Evolutionary conservation across 2,797 vertebrate genomes (phyloP).

Genomic region (Antennarius maculatus): DNA sequence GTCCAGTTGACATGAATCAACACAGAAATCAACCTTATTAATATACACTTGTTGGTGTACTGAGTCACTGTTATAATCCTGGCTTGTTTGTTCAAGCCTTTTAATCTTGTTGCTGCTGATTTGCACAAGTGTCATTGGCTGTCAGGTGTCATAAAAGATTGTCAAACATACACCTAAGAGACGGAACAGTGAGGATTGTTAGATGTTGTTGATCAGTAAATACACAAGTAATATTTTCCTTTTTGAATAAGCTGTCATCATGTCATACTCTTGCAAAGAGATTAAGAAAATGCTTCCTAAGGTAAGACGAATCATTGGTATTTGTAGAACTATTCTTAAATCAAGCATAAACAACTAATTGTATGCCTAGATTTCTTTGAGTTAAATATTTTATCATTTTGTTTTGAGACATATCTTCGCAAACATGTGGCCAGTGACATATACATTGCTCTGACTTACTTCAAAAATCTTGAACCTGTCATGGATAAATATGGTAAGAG

Average conservation of each 20-base stretch:
- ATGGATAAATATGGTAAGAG: slow-evolving; percentile 88
- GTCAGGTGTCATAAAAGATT: slow-evolving; percentile 43
- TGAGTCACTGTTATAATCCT: neutral
- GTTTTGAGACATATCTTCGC: slow-evolving; percentile 79
- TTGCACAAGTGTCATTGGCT: slow-evolving; percentile 44
- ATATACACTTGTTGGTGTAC: neutral
- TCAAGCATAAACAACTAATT: neutral
- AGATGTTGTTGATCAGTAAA: neutral
- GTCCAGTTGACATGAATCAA: neutral
- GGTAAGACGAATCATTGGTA: slow-evolving; percentile 57
- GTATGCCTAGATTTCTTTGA: neutral
- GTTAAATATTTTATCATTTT: neutral
- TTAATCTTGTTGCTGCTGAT: slow-evolving; percentile 12
- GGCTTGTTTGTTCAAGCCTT: slow-evolving; percentile 20
- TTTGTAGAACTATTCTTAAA: neutral
- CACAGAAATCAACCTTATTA: neutral
- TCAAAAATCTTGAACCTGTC: slow-evolving; percentile 87
- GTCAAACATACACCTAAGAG: slow-evolving; percentile 36
- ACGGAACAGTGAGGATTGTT: neutral
- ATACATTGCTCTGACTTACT: slow-evolving; percentile 78
- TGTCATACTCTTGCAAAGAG: slow-evolving; percentile 13
- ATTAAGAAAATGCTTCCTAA: slow-evolving; percentile 75
- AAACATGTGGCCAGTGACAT: slow-evolving; percentile 88
- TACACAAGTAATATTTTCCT: neutral
- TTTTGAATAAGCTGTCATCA: slow-evolving; percentile 22